Conservation (phyloP, 2,888 invertebrate species). For the Amphiduros pacificus region DNA sequence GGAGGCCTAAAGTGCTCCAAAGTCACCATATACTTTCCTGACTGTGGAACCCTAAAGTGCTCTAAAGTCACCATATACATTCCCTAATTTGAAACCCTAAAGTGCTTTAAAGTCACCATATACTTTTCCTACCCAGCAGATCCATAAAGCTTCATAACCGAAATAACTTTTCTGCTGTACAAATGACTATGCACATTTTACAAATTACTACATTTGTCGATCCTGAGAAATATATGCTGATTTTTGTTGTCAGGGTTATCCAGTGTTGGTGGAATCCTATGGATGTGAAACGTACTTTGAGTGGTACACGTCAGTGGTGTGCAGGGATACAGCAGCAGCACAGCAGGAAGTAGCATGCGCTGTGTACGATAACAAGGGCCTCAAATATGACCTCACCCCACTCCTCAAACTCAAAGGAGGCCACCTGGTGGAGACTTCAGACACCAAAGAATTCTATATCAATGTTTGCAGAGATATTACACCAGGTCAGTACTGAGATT, state of each 20-base stretch:
- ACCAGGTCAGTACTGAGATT: conserved; percentile 29
- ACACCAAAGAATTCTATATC: conserved; percentile 45
- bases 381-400: conserved; percentile 49
- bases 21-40: too few relatives aligned
- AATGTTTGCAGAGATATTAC: conserved; percentile 55
- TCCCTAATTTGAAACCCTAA: too few relatives aligned
- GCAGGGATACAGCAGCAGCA: conserved; percentile 31
- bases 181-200: too few relatives aligned
- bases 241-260: conserved; percentile 42
- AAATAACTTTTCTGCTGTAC: too few relatives aligned
- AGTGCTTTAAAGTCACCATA: too few relatives aligned
- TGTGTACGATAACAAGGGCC: conserved; percentile 40
- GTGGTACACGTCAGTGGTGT: conserved; percentile 52
- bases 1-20: too few relatives aligned
- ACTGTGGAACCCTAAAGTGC: too few relatives aligned
- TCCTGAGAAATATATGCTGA: not conserved
- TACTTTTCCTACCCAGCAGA: too few relatives aligned
- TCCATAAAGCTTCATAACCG: too few relatives aligned
- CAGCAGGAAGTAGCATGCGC: conserved; percentile 52
- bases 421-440: conserved; percentile 42
- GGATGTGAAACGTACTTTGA: conserved; percentile 48
- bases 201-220: not conserved
- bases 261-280: conserved; percentile 35
- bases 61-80: too few relatives aligned
- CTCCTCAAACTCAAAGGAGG: conserved; percentile 47